Conservation (phyloP, 2,888 invertebrate genomes). For the Lasioglossum calceatum region DNA sequence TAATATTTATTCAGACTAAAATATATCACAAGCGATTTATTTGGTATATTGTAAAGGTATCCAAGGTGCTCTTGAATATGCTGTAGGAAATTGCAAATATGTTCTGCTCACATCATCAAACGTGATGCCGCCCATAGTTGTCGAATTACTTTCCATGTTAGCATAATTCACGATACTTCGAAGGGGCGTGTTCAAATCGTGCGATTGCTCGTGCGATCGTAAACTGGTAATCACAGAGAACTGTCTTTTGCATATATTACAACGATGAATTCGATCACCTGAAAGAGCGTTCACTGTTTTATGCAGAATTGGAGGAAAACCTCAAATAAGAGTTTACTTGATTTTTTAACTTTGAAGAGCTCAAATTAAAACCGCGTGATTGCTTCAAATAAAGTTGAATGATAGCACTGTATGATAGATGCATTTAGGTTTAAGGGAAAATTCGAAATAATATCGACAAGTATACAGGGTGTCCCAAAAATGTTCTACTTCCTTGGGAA, state of each 20-base stretch:
- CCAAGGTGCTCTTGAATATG: slow-evolving; percentile 68
- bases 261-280: slow-evolving; percentile 75
- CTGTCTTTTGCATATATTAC: slow-evolving; percentile 74
- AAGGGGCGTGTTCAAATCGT: slow-evolving; percentile 47
- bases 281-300: slow-evolving; percentile 81
- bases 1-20: slow-evolving; percentile 3
- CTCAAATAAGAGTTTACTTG: not conserved
- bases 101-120: slow-evolving; percentile 45
- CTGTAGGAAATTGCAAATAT: slow-evolving; percentile 56
- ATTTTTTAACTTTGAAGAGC: not conserved
- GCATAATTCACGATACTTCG: slow-evolving; percentile 21
- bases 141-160: slow-evolving; percentile 31
- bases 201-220: slow-evolving; percentile 71
- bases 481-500: too few relatives aligned
- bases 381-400: not conserved
- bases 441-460: too few relatives aligned
- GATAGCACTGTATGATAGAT: not conserved
- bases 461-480: too few relatives aligned
- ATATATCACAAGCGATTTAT: slow-evolving; percentile 17
- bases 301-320: not conserved
- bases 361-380: not conserved
- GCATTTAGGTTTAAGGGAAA: too few relatives aligned
- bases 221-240: slow-evolving; percentile 75
- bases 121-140: slow-evolving; percentile 26
- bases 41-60: slow-evolving; percentile 59